These are phyloP conservation scores for Crypturellus undulatus DNA, from an alignment of 2,113 vertebrate species.

Conservation along the genomic window DNA sequence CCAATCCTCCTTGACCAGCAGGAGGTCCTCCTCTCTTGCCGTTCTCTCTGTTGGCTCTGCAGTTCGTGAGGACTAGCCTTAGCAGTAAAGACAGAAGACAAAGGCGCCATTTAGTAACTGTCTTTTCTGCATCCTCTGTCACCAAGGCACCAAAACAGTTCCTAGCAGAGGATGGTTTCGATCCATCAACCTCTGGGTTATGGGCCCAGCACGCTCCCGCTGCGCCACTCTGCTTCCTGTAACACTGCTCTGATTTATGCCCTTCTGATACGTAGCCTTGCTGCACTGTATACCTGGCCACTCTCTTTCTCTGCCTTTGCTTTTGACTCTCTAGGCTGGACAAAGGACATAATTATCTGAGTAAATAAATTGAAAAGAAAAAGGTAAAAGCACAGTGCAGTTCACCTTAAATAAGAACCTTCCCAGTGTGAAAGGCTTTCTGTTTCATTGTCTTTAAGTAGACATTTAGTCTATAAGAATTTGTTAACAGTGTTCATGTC, in stretches of 20 bases:
- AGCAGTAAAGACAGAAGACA: too few relatives aligned
- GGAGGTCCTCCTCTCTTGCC: too few relatives aligned
- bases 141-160: too few relatives aligned
- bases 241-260: background rate
- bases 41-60: too few relatives aligned
- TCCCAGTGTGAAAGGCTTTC: background rate
- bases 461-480: background rate
- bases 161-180: constrained; percentile 34
- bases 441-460: background rate
- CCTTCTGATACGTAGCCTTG: background rate
- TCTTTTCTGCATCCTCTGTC: too few relatives aligned
- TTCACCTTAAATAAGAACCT: background rate
- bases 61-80: too few relatives aligned
- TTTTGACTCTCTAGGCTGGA: background rate
- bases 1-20: too few relatives aligned
- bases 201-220: constrained; percentile 48
- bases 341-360: background rate
- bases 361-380: background rate
- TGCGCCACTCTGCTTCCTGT: constrained; percentile 17
- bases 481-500: background rate
- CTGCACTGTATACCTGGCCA: background rate
- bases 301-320: background rate
- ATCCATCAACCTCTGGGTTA: constrained; percentile 44
- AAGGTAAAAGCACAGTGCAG: background rate
- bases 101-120: too few relatives aligned